Evolutionary conservation across 2,888 invertebrate genomes (phyloP).

Genomic region (Spodoptera picta): DNA sequence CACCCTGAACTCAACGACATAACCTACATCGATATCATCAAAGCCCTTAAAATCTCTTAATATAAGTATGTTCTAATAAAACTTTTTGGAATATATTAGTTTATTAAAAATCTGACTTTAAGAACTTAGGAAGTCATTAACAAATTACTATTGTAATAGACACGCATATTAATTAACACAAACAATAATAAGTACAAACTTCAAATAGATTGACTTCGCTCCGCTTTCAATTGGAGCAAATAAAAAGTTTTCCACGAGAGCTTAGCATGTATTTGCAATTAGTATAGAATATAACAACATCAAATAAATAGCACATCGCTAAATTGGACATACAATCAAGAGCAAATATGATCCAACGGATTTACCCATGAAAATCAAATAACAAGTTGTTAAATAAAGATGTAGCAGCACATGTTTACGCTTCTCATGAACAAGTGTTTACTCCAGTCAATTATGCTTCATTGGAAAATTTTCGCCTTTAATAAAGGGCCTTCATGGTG

Average conservation of each 20-base stretch:
- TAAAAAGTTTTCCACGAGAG: slow-evolving; percentile 59
- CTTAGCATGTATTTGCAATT: slow-evolving; percentile 49
- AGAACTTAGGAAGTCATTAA: neutral
- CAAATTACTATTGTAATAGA: slow-evolving; percentile 44
- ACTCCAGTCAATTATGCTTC: slow-evolving; percentile 68
- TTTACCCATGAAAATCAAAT: slow-evolving; percentile 14
- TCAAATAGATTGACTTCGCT: slow-evolving; percentile 51
- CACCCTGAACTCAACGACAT: slow-evolving; percentile 79
- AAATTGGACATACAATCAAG: slow-evolving; percentile 19
- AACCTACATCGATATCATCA: slow-evolving; percentile 74
- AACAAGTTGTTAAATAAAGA: slow-evolving; percentile 34
- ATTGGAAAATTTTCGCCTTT: slow-evolving; percentile 68
- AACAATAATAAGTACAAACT: slow-evolving; percentile 29
- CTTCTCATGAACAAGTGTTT: slow-evolving; percentile 51
- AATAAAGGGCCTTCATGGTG: slow-evolving; percentile 58
- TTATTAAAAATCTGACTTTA: neutral
- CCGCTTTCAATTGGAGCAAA: slow-evolving; percentile 58
- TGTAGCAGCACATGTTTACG: slow-evolving; percentile 35
- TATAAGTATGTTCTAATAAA: slow-evolving; percentile 2
- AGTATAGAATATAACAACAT: slow-evolving; percentile 50
- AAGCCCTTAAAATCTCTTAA: slow-evolving; percentile 68
- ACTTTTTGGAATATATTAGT: slow-evolving; percentile 1
- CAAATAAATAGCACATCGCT: slow-evolving; percentile 33
- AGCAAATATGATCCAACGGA: slow-evolving; percentile 10
- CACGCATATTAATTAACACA: too few species aligned